Conservation (phyloP, 2,113 vertebrate species). For the Lagenorhynchus albirostris region DNA sequence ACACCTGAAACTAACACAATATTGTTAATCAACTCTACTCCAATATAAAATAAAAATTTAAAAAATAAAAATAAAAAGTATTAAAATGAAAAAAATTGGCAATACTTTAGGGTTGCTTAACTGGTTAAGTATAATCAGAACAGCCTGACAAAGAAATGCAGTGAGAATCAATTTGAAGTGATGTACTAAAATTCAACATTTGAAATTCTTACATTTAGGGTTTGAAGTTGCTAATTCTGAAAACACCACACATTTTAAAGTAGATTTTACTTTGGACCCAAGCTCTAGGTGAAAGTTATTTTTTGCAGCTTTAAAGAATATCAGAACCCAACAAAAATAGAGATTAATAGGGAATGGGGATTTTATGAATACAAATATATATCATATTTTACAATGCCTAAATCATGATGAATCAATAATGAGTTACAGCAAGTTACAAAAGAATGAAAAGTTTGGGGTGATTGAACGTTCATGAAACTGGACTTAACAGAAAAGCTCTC, state of each 20-base stretch:
- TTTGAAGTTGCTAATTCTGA: not conserved
- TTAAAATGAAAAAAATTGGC: not conserved
- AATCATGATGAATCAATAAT: not conserved
- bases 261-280: not conserved
- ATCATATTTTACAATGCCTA: not conserved
- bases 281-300: not conserved
- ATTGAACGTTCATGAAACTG: not conserved
- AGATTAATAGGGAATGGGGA: not conserved
- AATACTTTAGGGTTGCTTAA: not conserved
- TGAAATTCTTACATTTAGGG: not conserved
- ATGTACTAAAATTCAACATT: not conserved
- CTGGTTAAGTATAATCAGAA: not conserved
- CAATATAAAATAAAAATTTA: no score
- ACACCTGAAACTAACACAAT: not conserved
- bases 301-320: not conserved
- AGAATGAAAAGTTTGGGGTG: not conserved
- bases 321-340: not conserved
- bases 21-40: not conserved
- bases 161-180: not conserved
- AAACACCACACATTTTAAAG: not conserved
- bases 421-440: not conserved
- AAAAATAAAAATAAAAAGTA: no score
- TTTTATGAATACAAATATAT: not conserved
- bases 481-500: not conserved
- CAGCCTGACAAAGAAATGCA: not conserved